These are phyloP conservation scores for Oeneis ivallda DNA, from an alignment of 2,888 invertebrate genomes.

Conservation along the genomic window DNA sequence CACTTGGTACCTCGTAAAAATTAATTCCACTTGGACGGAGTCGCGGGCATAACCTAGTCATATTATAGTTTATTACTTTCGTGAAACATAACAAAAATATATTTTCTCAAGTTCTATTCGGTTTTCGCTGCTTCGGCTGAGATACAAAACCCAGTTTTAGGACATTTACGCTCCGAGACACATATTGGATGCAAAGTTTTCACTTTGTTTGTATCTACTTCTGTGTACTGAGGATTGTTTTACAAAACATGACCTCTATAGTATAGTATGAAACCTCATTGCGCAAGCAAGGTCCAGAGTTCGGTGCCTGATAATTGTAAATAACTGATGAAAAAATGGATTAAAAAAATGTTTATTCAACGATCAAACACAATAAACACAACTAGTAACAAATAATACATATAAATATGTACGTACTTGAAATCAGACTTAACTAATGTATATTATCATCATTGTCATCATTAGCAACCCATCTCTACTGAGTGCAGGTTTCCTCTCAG, in stretches of 20 bases:
- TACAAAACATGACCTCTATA: background rate
- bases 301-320: too few species aligned
- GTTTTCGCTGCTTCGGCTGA: background rate
- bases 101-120: constrained; percentile 2
- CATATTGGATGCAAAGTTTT: constrained; percentile 10
- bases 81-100: background rate
- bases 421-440: too few species aligned
- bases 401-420: too few species aligned
- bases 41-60: background rate
- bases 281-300: background rate
- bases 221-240: background rate
- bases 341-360: too few species aligned
- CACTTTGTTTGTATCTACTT: constrained; percentile 6
- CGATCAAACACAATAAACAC: too few species aligned
- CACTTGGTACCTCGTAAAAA: too few species aligned
- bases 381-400: too few species aligned
- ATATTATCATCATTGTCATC: too few species aligned
- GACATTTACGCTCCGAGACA: constrained; percentile 6
- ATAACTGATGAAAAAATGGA: too few species aligned
- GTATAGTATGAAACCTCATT: background rate
- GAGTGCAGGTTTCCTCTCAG: too few species aligned
- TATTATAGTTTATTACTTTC: background rate
- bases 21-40: too few species aligned
- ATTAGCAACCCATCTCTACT: too few species aligned
- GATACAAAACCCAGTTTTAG: background rate